These are phyloP conservation scores for Ditylenchus weischeri DNA, from an alignment of 2,888 invertebrate species.

Conservation along the genomic window DNA sequence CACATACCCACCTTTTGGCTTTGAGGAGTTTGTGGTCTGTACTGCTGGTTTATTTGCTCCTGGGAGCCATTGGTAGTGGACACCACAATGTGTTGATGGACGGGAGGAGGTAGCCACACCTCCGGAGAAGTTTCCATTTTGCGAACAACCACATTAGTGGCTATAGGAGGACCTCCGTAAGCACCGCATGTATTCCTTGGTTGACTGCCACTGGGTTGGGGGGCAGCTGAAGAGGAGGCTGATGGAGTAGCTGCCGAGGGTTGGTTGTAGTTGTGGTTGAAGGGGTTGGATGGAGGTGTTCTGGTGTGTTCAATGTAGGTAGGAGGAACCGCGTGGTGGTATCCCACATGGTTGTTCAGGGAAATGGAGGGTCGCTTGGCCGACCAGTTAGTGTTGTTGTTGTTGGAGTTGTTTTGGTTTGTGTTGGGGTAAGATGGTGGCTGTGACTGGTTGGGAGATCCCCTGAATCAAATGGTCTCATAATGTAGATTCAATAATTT, in stretches of 20 bases:
- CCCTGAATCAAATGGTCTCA: too few relatives aligned
- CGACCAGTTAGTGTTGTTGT: slow-evolving; percentile 5
- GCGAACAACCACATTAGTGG: slow-evolving; percentile 10
- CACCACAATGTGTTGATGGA: slow-evolving; percentile 10
- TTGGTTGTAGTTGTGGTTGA: background rate
- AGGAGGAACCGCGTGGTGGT: background rate
- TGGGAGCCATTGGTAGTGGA: slow-evolving; percentile 1
- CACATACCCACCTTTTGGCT: background rate
- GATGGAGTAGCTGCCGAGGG: background rate
- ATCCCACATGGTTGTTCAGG: slow-evolving; percentile 3
- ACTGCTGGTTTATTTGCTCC: background rate
- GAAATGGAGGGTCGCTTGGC: slow-evolving; percentile 3
- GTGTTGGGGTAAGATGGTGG: background rate
- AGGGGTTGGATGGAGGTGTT: background rate
- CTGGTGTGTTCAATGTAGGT: slow-evolving; percentile 6
- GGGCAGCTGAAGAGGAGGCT: background rate
- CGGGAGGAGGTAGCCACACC: slow-evolving; percentile 8
- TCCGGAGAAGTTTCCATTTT: slow-evolving; percentile 17
- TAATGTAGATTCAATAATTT: too few relatives aligned
- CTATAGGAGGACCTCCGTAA: slow-evolving; percentile 7
- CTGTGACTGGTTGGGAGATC: too few relatives aligned
- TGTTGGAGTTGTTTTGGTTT: background rate
- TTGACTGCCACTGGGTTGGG: background rate
- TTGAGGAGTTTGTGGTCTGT: background rate
- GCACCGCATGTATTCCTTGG: too few relatives aligned